A percentile compares a stretch with the other conserved stretches of the same genome.
Conservation (phyloP, 2,888 invertebrate genomes). For the Catocala nupta region DNA sequence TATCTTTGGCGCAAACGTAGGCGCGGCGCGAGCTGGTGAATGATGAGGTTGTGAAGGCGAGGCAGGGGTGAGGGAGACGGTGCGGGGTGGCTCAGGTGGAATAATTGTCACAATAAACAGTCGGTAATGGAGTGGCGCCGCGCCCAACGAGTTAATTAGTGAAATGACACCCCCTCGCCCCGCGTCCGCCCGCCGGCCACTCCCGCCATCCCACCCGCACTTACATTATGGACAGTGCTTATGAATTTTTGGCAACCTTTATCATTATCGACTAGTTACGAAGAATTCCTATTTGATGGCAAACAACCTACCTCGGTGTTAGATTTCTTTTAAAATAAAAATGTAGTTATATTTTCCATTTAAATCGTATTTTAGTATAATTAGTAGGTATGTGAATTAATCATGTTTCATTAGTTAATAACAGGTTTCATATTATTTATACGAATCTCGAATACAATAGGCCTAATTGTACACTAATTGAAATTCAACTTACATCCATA, state of each 20-base stretch:
- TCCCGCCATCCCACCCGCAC: conserved; percentile 41
- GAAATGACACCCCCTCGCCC: conserved; percentile 64
- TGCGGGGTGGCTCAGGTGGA: conserved; percentile 51
- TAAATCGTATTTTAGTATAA: no score
- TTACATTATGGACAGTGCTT: conserved; percentile 43
- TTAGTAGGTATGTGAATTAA: no score
- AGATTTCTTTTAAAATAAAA: no score
- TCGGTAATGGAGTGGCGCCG: conserved; percentile 79
- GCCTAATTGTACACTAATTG: no score
- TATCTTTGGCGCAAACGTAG: conserved; percentile 28
- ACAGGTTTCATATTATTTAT: no score
- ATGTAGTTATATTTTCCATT: not conserved
- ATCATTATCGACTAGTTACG: conserved; percentile 16
- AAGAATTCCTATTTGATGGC: not conserved
- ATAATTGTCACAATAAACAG: conserved; percentile 84
- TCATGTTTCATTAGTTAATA: no score
- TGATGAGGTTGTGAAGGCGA: conserved; percentile 30
- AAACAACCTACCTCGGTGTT: not conserved
- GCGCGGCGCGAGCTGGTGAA: conserved; percentile 40
- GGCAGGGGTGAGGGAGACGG: conserved; percentile 32
- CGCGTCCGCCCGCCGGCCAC: conserved; percentile 41
- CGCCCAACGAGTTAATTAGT: conserved; percentile 77
- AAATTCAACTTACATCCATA: no score
- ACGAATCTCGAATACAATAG: no score
- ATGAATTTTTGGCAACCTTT: conserved; percentile 45